Evolutionary conservation across 2,797 vertebrate genomes (phyloP).

Genomic region (Denticeps clupeoides): DNA sequence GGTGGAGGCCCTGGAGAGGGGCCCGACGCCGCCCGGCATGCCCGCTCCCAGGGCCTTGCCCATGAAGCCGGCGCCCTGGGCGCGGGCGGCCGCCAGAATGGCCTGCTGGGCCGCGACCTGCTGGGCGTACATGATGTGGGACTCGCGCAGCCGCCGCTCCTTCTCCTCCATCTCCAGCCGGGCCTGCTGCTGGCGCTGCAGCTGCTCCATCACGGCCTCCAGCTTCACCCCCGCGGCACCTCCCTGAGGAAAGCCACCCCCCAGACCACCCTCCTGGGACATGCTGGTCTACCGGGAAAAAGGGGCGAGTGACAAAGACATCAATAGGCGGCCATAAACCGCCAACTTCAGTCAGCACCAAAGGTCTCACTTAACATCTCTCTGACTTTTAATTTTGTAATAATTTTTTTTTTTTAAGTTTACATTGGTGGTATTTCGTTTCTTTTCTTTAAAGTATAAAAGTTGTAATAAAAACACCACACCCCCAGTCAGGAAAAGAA

Average conservation of each 20-base stretch:
- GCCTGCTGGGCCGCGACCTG: constrained; percentile 77
- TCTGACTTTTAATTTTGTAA: no score
- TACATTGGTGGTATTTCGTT: no score
- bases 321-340: constrained; percentile 17
- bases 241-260: constrained; percentile 59
- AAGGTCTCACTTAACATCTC: no score
- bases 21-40: constrained; percentile 15
- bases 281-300: constrained; percentile 23
- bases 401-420: no score
- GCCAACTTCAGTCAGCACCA: background rate
- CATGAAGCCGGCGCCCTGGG: constrained; percentile 55
- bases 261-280: constrained; percentile 60
- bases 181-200: constrained; percentile 76
- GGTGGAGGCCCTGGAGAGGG: constrained; percentile 49
- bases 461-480: no score
- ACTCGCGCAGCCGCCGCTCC: constrained; percentile 73
- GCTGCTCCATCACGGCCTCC: constrained; percentile 84
- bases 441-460: no score
- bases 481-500: no score
- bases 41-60: constrained; percentile 50
- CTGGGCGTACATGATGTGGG: constrained; percentile 77
- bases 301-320: constrained; percentile 21
- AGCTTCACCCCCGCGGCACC: constrained; percentile 75
- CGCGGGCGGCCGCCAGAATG: constrained; percentile 66
- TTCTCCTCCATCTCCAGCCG: constrained; percentile 78